Evolutionary conservation across 2,888 invertebrate genomes (phyloP).

Genomic region (Empis stercorea): DNA sequence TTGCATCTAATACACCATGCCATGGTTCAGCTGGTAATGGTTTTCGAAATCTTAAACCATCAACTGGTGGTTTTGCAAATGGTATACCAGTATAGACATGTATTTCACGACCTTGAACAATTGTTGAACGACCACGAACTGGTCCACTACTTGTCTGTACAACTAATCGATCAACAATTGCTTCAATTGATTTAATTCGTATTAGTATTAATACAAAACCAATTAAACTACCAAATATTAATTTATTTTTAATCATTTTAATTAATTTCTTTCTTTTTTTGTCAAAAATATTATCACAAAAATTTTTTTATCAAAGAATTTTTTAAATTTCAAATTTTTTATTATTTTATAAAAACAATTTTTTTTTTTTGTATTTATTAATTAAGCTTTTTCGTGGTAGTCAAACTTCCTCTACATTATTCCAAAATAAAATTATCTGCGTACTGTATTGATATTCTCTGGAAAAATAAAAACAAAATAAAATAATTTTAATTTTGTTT

Average conservation of each 20-base stretch:
- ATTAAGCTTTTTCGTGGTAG: too few relatives aligned
- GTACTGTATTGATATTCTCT: too few relatives aligned
- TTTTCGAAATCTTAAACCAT: constrained; percentile 69
- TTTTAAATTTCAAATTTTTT: too few relatives aligned
- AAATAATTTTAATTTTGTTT: too few relatives aligned
- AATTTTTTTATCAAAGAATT: too few relatives aligned
- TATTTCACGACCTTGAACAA: constrained; percentile 71
- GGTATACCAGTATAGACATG: constrained; percentile 83
- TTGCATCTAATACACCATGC: constrained; percentile 75
- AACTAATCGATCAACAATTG: constrained; percentile 54
- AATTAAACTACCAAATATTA: constrained; percentile 6
- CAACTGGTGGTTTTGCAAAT: constrained; percentile 80
- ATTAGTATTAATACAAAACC: constrained; percentile 21
- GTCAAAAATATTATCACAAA: too few relatives aligned
- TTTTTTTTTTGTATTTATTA: too few relatives aligned
- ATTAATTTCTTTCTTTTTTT: background rate
- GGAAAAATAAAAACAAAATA: too few relatives aligned
- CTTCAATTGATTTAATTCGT: constrained; percentile 25
- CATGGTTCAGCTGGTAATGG: constrained; percentile 79
- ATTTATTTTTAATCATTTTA: constrained; percentile 10
- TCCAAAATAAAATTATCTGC: too few relatives aligned
- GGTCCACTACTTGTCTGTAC: constrained; percentile 74
- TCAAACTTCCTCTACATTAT: too few relatives aligned
- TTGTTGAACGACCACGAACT: constrained; percentile 66
- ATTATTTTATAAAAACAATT: too few relatives aligned